Conservation (phyloP, 2,797 vertebrate genomes). For the Tragopan temminckii region DNA sequence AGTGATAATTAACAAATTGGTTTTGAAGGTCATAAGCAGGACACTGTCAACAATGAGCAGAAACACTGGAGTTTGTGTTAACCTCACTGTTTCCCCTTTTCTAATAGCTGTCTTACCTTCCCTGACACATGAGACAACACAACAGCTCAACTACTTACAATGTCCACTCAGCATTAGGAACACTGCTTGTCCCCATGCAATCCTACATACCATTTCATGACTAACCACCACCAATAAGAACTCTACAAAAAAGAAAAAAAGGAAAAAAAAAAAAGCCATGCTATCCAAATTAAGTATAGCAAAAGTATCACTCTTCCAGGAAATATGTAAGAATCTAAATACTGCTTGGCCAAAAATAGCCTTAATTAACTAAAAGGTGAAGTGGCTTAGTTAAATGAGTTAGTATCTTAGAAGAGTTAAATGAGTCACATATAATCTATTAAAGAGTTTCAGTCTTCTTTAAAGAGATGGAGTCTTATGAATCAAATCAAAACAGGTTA, state of each 20-base stretch:
- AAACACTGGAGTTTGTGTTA: background rate
- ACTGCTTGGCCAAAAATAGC: background rate
- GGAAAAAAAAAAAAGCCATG: rapidly evolving
- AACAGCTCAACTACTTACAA: background rate
- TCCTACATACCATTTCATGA: background rate
- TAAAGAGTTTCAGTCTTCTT: background rate
- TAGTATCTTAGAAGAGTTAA: background rate
- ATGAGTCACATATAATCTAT: background rate
- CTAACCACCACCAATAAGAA: background rate
- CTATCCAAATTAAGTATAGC: background rate
- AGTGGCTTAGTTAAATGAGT: background rate
- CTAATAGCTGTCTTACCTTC: background rate
- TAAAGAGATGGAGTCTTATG: background rate
- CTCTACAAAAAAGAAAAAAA: background rate
- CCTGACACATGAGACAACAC: background rate
- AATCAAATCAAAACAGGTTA: background rate
- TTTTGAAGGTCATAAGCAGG: background rate
- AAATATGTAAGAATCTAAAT: background rate
- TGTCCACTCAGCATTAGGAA: background rate
- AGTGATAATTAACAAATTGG: background rate
- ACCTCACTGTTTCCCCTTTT: background rate
- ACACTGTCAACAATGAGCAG: background rate
- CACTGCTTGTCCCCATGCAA: background rate
- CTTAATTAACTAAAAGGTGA: background rate
- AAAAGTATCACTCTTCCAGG: background rate